A percentile compares a stretch with the other conserved stretches of the same genome.
These are phyloP conservation scores for Sarcophilus harrisii DNA, from an alignment of 2,797 vertebrate genomes.

Conservation along the genomic window DNA sequence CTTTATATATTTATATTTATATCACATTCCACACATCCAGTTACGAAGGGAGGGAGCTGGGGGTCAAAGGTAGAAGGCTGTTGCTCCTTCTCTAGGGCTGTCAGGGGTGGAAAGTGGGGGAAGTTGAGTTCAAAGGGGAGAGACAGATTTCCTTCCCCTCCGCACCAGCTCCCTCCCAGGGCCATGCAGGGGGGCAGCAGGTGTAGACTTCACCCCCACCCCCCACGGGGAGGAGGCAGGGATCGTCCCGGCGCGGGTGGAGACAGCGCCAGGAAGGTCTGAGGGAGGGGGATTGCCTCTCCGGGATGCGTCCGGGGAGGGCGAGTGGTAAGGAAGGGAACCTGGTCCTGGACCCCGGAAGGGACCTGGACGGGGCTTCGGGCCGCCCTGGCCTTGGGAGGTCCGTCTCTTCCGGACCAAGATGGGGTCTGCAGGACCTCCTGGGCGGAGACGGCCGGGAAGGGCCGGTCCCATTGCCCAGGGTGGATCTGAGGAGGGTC, in stretches of 20 bases:
- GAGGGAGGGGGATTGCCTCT: background rate
- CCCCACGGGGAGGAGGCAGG: background rate
- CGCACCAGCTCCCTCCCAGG: slow-evolving; percentile 67
- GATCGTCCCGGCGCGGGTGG: background rate
- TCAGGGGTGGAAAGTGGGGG: background rate
- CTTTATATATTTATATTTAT: slow-evolving; percentile 79
- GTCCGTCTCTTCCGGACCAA: background rate
- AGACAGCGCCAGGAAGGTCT: background rate
- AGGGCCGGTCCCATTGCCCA: background rate
- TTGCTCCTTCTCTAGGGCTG: background rate
- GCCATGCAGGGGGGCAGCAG: slow-evolving; percentile 71
- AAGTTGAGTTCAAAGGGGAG: background rate
- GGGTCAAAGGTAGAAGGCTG: slow-evolving; percentile 51
- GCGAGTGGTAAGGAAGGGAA: background rate
- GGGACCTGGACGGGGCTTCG: too few relatives aligned
- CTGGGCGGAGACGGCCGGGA: background rate
- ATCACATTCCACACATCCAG: slow-evolving; percentile 78
- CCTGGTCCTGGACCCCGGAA: background rate
- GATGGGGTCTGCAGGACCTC: background rate
- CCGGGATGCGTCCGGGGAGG: background rate
- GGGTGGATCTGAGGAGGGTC: background rate
- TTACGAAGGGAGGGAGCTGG: slow-evolving; percentile 57
- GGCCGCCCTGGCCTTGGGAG: background rate
- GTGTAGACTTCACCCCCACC: background rate
- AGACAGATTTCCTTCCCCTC: slow-evolving; percentile 14